These are phyloP conservation scores for Phoebastria nigripes DNA, from an alignment of 2,797 vertebrate genomes.

Conservation along the genomic window DNA sequence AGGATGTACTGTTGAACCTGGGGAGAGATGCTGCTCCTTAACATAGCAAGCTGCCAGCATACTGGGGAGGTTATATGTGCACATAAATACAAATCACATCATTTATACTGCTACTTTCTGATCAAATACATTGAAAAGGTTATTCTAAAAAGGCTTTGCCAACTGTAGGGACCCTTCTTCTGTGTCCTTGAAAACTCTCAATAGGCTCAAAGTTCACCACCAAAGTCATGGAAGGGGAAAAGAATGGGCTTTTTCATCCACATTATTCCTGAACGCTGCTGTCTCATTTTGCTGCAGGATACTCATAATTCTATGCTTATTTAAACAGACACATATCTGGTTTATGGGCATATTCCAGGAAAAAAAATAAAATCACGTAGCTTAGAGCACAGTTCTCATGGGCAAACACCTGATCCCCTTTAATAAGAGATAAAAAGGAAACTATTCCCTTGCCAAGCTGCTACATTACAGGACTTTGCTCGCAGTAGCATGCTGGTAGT, in stretches of 20 bases:
- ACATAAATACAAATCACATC: not conserved
- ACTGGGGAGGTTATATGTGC: not conserved
- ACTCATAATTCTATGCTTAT: conserved; percentile 77
- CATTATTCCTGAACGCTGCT: conserved; percentile 48
- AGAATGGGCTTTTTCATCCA: conserved; percentile 25
- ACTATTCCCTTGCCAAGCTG: conserved; percentile 34
- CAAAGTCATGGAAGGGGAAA: conserved; percentile 42
- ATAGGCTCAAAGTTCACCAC: conserved; percentile 29
- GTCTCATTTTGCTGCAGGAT: conserved; percentile 76
- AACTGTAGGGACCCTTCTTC: not conserved
- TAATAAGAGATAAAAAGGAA: conserved; percentile 73
- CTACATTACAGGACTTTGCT: conserved; percentile 17
- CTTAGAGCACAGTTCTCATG: conserved; percentile 71
- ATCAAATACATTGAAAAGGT: not conserved
- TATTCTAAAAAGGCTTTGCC: not conserved
- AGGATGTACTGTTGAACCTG: not conserved
- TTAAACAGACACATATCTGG: conserved; percentile 79
- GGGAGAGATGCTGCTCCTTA: not conserved
- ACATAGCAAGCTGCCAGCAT: not conserved
- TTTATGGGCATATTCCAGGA: conserved; percentile 74
- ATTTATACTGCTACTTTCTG: not conserved
- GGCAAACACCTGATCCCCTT: conserved; percentile 83
- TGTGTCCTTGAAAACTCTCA: conserved; percentile 59
- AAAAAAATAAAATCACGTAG: conserved; percentile 28
- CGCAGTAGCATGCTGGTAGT: not conserved